Evolutionary conservation across 2,888 invertebrate species (phyloP), one percentile per base, ranked within the genome.

Genomic region (Euspilapteryx auroguttella): DNA sequence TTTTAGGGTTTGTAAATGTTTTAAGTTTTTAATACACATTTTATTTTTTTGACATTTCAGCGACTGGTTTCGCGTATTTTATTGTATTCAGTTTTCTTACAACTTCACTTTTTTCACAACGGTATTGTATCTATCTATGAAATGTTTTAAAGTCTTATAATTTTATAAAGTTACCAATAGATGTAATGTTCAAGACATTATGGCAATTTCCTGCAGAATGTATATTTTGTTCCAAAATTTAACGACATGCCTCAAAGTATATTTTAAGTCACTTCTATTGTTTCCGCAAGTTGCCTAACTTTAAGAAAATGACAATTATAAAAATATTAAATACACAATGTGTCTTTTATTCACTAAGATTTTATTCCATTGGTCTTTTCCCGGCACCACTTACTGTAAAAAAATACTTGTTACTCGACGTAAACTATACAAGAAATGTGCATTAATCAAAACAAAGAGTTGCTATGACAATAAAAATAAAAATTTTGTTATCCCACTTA

Each of bases 121-220:
- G n/a, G n/a, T n/a, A n/a, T n/a, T n/a, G n/a, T n/a, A n/a, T n/a
- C n/a, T n/a, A n/a, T n/a, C n/a, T n/a, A n/a, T n/a, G n/a, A n/a
- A n/a, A n/a, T n/a, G n/a, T n/a, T n/a, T n/a, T n/a, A n/a, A n/a
- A n/a, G n/a, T n/a, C n/a, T n/a, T n/a, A n/a, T n/a, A n/a, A n/a
- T n/a, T n/a, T 56, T 44, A 42, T 45, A 64, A 59, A 71, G 75
- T 75, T 75, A 75, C 75, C 75, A 71, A 57, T 73, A 69, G n/a
- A n/a, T 20, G n/a, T n/a, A 20, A 9, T 3, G 21, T n/a, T 20
- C n/a, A 20, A 20, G 3, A 9, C 8, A 9, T 20, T 20, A 20
- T 20, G 8, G 8, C n/a, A 20, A 9, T 8, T 20, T 20, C 21
- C n/a, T 20, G n/a, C 21, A 20, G n/a, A 20, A 8, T 20, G 8